Evolutionary conservation across 2,888 invertebrate species (phyloP).

Genomic region (Ennomos quercinarius): DNA sequence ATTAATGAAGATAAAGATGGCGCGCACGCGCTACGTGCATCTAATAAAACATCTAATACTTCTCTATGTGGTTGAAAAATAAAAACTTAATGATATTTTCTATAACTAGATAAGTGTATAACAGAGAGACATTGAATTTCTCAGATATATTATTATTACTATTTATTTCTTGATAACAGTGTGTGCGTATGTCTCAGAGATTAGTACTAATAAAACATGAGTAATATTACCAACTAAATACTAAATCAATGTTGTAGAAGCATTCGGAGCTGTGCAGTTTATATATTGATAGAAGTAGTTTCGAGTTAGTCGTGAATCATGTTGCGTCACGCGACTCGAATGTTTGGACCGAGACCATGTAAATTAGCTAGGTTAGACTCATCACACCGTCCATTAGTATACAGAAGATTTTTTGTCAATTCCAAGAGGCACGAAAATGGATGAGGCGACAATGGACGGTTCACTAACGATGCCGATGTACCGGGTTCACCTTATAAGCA

Average conservation of each 20-base stretch:
- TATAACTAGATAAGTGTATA: no score
- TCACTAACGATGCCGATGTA: slow-evolving; percentile 44
- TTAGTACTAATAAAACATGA: background rate
- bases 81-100: background rate
- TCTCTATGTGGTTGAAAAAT: no score
- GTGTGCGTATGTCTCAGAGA: no score
- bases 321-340: slow-evolving; percentile 46
- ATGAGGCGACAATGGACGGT: slow-evolving; percentile 41
- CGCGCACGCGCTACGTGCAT: background rate
- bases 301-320: slow-evolving; percentile 30
- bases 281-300: slow-evolving; percentile 23
- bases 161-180: no score
- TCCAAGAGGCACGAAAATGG: slow-evolving; percentile 45
- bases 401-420: slow-evolving; percentile 49
- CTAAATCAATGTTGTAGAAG: slow-evolving; percentile 26
- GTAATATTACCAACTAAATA: slow-evolving; percentile 5
- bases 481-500: slow-evolving; percentile 58
- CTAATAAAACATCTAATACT: background rate
- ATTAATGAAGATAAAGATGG: slow-evolving; percentile 2
- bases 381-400: slow-evolving; percentile 39
- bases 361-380: slow-evolving; percentile 43
- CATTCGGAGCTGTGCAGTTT: slow-evolving; percentile 24
- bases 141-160: no score
- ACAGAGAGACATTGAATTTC: no score
- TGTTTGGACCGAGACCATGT: slow-evolving; percentile 41